A percentile compares a stretch with the other conserved stretches of the same genome.
phyloP scores from a whole-genome alignment of 2,113 vertebrate species.

The Microcebus tavaratra region DNA sequence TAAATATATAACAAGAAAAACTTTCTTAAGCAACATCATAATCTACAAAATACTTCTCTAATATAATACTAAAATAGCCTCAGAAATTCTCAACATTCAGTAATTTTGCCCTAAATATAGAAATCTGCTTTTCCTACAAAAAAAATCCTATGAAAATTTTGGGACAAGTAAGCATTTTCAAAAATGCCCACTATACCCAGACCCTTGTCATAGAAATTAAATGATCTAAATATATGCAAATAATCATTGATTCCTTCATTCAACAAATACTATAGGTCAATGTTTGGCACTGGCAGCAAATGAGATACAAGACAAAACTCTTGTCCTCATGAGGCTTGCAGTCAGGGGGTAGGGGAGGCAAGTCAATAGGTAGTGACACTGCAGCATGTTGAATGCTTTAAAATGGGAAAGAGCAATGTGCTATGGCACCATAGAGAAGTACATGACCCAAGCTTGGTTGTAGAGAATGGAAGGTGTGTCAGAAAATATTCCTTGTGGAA shows the following conservation, averaged over 20 bases:
- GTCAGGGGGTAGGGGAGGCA: neutral
- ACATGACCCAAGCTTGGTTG: neutral
- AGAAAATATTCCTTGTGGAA: neutral
- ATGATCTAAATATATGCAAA: neutral
- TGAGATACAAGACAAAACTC: neutral
- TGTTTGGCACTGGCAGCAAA: neutral
- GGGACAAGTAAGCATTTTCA: neutral
- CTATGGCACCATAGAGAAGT: neutral
- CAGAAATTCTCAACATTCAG: neutral
- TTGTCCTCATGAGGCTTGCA: neutral
- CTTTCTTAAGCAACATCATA: neutral
- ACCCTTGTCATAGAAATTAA: neutral
- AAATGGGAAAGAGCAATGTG: neutral
- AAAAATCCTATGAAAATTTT: neutral
- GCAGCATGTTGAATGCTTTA: neutral
- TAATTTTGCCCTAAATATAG: neutral
- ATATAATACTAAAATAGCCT: neutral
- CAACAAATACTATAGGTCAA: neutral
- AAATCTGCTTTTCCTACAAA: neutral
- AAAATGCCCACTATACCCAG: neutral
- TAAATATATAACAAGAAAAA: neutral
- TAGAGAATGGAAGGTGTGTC: neutral
- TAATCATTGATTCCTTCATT: neutral
- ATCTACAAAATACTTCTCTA: neutral
- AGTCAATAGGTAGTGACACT: neutral